Evolutionary conservation across 2,888 invertebrate genomes (phyloP), one percentile per base, ranked within the genome.

Genomic region (Carcina quercana): DNA sequence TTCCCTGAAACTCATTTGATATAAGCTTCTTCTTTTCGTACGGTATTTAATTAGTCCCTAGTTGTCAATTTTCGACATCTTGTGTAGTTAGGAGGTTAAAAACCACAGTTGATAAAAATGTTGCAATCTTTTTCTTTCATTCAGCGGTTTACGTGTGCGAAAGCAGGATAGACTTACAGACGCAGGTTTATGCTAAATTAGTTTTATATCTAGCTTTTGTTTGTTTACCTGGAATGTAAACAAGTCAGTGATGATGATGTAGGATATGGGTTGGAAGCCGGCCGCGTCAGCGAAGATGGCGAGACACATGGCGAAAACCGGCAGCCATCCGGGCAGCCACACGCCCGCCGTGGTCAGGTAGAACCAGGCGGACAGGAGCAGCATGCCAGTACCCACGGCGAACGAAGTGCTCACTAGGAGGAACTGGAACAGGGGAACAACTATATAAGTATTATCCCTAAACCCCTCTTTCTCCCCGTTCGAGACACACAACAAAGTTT

Each of bases 161-260:
- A n/a, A n/a, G n/a, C n/a, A n/a, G n/a, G n/a, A n/a, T n/a, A n/a
- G n/a, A n/a, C n/a, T n/a, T n/a, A n/a, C n/a, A n/a, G n/a, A n/a
- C n/a, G n/a, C n/a, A n/a, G n/a, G n/a, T n/a, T n/a, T n/a, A n/a
- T n/a, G n/a, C n/a, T n/a, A n/a, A n/a, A n/a, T n/a, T n/a, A n/a
- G n/a, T 3, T 27, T 0, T 24, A 11, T n/a, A 5, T 5, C n/a
- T n/a, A n/a, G n/a, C n/a, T n/a, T 42, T 13, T n/a, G n/a, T n/a
- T n/a, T n/a, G n/a, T n/a, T n/a, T n/a, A 80, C 82, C 62, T 82
- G 80, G 51, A 83, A 83, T 0, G 71, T 74, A 29, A 83, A 83
- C 29, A 83, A 41, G 39, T 83, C 83, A 2, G 80, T 79, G 21
- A 82, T 83, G 26, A 83, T 80, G 28, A 83, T 78, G 28, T 80